Percentiles rank a stretch among this genome's conserved stretches.
Evolutionary conservation across 2,888 invertebrate species (phyloP).

Genomic region (Scaptomyza parva): DNA sequence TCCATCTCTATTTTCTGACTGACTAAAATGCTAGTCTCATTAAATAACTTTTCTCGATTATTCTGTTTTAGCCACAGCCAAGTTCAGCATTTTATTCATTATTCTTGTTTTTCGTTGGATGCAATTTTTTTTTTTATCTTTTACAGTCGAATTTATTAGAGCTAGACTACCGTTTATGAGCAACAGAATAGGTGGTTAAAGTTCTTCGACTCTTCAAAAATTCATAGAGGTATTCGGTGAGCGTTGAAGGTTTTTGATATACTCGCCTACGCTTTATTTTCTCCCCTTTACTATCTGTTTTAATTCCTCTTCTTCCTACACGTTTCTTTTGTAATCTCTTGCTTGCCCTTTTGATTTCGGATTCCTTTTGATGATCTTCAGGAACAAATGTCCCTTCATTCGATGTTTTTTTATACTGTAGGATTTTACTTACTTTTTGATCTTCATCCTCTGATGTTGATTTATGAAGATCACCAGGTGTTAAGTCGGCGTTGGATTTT

Average conservation of each 20-base stretch:
- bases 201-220: constrained; percentile 20
- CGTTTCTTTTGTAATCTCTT: neutral
- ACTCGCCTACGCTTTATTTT: neutral
- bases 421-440: neutral
- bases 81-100: no score
- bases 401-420: neutral
- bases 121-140: no score
- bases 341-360: neutral
- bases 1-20: no score
- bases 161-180: neutral
- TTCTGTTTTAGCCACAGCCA: no score
- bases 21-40: no score
- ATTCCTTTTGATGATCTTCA: neutral
- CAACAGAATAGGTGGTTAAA: constrained; percentile 20
- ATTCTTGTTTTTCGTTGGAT: no score
- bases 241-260: neutral
- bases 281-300: neutral
- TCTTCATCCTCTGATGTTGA: constrained; percentile 4
- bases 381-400: neutral
- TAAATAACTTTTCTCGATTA: no score
- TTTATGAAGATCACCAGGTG: constrained; percentile 12
- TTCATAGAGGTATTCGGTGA: constrained; percentile 27
- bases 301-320: fast-evolving
- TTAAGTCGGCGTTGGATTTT: constrained; percentile 2
- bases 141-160: neutral